Evolutionary conservation across 2,113 vertebrate species (phyloP).

Genomic region (Condylura cristata): DNA sequence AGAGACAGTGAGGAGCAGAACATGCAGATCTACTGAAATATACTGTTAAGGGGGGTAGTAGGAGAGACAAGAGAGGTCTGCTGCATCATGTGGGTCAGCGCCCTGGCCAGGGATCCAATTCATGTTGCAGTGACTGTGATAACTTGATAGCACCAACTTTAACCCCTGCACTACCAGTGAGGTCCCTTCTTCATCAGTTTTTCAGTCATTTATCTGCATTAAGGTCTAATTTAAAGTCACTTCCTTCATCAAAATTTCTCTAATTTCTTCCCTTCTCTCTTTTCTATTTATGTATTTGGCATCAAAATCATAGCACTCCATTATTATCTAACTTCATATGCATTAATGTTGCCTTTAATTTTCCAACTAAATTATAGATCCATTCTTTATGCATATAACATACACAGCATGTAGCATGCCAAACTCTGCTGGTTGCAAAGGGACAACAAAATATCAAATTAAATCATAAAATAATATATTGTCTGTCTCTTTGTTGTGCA

Average conservation of each 20-base stretch:
- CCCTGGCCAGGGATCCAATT: too few species aligned
- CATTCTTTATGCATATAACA: not conserved
- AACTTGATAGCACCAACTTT: too few species aligned
- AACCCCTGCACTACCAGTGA: too few species aligned
- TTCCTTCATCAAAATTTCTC: not conserved
- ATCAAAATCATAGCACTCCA: not conserved
- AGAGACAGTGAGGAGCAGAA: too few species aligned
- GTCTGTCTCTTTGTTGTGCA: not conserved
- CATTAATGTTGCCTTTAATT: not conserved
- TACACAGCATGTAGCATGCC: not conserved
- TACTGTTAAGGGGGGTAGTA: too few species aligned
- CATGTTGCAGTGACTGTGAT: too few species aligned
- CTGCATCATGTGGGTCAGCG: too few species aligned
- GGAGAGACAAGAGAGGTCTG: too few species aligned
- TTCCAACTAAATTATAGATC: not conserved
- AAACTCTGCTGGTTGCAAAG: not conserved
- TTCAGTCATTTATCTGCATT: not conserved
- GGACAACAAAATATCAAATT: not conserved
- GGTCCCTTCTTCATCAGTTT: not conserved
- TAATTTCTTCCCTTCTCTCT: not conserved
- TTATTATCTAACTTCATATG: not conserved
- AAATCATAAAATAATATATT: not conserved
- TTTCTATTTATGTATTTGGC: not conserved
- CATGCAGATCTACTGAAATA: too few species aligned
- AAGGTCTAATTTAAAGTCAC: not conserved